Percentiles rank a stretch among this genome's conserved stretches.
Conservation (phyloP, 2,113 vertebrate species). For the Falcunculus frontatus region DNA sequence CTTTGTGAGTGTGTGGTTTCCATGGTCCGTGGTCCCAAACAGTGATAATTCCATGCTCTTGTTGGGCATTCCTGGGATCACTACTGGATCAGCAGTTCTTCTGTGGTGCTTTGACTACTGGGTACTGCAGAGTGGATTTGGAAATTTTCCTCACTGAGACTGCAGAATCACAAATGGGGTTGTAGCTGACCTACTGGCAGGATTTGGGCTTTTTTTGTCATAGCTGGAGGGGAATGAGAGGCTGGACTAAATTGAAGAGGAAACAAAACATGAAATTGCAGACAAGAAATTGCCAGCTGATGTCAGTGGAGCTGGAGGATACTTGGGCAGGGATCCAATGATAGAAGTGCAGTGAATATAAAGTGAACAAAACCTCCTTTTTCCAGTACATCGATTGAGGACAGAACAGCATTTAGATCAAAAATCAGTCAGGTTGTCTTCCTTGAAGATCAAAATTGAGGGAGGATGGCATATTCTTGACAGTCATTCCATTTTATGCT, state of each 20-base stretch:
- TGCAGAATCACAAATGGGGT: neutral
- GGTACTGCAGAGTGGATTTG: neutral
- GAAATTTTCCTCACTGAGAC: neutral
- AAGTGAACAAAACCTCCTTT: constrained; percentile 65
- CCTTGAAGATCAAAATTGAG: constrained; percentile 57
- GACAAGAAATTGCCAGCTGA: constrained; percentile 46
- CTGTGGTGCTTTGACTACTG: neutral
- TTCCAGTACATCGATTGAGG: constrained; percentile 43
- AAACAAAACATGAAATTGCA: constrained; percentile 61
- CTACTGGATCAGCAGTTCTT: neutral
- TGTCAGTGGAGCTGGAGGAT: constrained; percentile 50
- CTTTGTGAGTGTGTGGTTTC: neutral
- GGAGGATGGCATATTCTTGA: constrained; percentile 41
- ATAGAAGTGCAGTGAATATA: constrained; percentile 57
- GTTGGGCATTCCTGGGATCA: neutral
- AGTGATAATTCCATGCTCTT: neutral
- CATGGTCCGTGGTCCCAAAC: neutral
- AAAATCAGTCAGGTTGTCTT: constrained; percentile 63
- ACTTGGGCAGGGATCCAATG: constrained; percentile 60
- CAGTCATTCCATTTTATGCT: constrained; percentile 54
- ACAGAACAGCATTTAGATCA: constrained; percentile 51
- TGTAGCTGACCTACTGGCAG: neutral
- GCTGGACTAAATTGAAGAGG: neutral
- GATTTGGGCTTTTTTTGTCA: neutral
- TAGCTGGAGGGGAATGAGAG: neutral